Base-by-base conservation (phyloP, 2,797 vertebrate genomes). In the Coccyzus lansbergi region DNA sequence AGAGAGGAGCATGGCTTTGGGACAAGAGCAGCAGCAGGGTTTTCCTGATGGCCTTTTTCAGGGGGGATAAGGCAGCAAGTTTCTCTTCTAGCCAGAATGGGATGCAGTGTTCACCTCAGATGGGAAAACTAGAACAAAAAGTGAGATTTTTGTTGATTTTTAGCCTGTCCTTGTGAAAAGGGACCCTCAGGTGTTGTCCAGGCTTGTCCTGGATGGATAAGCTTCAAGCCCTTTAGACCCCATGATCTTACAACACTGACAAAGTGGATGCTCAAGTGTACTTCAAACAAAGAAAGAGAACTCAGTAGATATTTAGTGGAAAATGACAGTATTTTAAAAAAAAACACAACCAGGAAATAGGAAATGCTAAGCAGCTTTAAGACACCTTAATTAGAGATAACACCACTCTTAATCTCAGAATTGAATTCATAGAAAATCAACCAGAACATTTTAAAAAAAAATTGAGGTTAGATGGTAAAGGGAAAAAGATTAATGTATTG, bases 401-500 rank as follows among this genome's bases (percentile, higher is more conserved):
- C 70, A 60, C 83, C 0, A 0, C 75, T 92, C 92, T 94, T 93
- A 92, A 94, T 94, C 92, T 86, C 64, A 24, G 78, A 83, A 95
- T 92, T 92, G 89, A 94, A 92, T 93, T 95, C 53, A 94, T 74
- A 75, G 92, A 90, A 97, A 96, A 97, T 96, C 96, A 95, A 94
- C 95, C 78, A 83, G 83, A 94, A 60, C 87, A 55, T 91, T 92
- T 67, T 24, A 5, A 95, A 24, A 5, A 95, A 95, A 95, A 94
- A 83, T 82, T 91, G 91, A 92, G 94, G 93, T 95, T 90, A 95
- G 92, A 88, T 82, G 67, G 76, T 86, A 93, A 95, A n/a, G 4
- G 77, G 77, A n/a, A 34, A 88, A 83, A 85, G 93, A 92, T 95
- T 89, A 93, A 94, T 81, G 86, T 52, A 93, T 94, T 83, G 94